Conservation (phyloP, 2,888 invertebrate species). For the Scotopteryx bipunctaria region DNA sequence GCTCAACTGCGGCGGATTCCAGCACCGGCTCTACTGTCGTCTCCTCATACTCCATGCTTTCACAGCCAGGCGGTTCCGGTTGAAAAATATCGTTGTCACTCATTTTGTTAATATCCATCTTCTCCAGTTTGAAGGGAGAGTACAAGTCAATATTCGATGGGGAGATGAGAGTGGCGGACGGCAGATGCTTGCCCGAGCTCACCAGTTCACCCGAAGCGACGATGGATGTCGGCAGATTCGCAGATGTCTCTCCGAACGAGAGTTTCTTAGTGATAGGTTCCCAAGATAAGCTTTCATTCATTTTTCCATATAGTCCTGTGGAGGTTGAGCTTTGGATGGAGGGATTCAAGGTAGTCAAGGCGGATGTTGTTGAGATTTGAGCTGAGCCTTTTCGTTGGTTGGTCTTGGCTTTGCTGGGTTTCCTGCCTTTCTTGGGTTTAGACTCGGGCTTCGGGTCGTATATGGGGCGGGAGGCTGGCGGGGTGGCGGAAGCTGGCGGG, state of each 20-base stretch:
- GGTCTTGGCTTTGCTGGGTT: constrained; percentile 8
- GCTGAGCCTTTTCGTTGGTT: constrained; percentile 16
- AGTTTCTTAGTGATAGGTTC: constrained; percentile 51
- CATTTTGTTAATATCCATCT: constrained; percentile 44
- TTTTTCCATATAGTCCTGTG: constrained; percentile 43
- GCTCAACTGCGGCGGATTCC: constrained; percentile 29
- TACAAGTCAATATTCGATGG: constrained; percentile 12
- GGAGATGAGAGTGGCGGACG: constrained; percentile 18
- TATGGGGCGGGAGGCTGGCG: constrained; percentile 50
- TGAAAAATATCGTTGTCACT: constrained; percentile 62
- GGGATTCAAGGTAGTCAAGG: not conserved
- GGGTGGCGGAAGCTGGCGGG: constrained; percentile 36
- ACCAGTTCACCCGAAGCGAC: constrained; percentile 17
- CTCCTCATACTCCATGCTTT: constrained; percentile 45
- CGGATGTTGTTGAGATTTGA: constrained; percentile 4
- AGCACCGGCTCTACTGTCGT: not conserved
- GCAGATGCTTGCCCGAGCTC: constrained; percentile 15
- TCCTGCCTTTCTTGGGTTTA: constrained; percentile 32
- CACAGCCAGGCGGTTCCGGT: constrained; percentile 52
- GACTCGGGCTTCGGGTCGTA: constrained; percentile 49
- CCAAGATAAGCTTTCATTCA: constrained; percentile 63
- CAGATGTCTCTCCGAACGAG: constrained; percentile 62
- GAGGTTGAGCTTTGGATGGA: not conserved
- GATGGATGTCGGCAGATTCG: constrained; percentile 42
- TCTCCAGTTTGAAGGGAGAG: constrained; percentile 14